Evolutionary conservation across 2,797 vertebrate species (phyloP), one percentile per base, ranked within the genome.

Genomic region (Enteromius paludinosus): DNA sequence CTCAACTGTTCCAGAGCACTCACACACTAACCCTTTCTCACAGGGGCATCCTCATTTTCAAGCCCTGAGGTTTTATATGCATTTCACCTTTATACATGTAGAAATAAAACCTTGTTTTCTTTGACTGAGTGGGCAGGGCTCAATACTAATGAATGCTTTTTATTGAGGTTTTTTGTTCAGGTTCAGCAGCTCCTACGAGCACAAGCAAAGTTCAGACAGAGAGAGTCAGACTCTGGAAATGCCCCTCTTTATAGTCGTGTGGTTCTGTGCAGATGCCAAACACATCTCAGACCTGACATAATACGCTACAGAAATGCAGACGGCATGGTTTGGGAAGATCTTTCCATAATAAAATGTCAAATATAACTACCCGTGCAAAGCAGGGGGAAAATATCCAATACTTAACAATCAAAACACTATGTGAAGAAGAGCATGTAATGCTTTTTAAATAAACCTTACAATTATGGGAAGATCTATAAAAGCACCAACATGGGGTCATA

Each of bases 241-340:
- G 59, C 28, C 43, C 28, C 64, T 35, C 74, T 52, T 66, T 78
- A 65, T 59, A 71, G 45, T 38, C 11, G 33, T 28, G 33, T 54
- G 61, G 43, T 69, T 68, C 65, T 35, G 71, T 79, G 35, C 25
- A 47, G 47, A 80, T 28, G 81, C 59, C 43, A 23, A 33, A 72
- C 41, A 84, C 74, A 45, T 71, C 54, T 80, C 68, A 71, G 68
- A 80, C 54, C 38, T 71, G 68, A 80, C 68, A 71, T 71, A 47
- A 47, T 59, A 4, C 38, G 0, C 38, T 47, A n/a, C 25, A 80
- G 61, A 80, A 47, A 80, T 33, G 68, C 41, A 80, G 68, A 80
- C 38, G 1, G 54, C 38, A 35, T 10, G 45, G 47, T 66, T 66
- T 66, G 62, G 45, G 14, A 38, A 78, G 30, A 20, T 38, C 47